Conservation (phyloP, 2,797 vertebrate species). For the Sebastes iracundus region DNA sequence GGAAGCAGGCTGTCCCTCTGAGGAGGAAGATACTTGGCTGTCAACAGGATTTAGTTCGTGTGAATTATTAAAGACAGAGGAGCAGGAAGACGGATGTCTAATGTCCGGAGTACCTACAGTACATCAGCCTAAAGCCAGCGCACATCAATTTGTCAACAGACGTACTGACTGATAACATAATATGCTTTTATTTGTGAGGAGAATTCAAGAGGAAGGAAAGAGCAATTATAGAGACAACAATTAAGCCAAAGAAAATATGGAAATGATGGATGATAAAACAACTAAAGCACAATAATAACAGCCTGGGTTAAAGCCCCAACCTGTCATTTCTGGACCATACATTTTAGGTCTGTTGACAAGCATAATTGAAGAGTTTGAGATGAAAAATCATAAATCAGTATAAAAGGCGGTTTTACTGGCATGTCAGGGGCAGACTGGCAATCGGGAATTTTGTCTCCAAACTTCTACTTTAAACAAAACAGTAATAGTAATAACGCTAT, state of each 20-base stretch:
- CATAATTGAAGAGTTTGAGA: neutral
- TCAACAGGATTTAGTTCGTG: conserved; percentile 41
- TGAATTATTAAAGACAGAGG: conserved; percentile 45
- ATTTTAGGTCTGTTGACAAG: neutral
- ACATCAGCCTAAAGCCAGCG: conserved; percentile 13
- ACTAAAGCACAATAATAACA: neutral
- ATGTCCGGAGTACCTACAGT: neutral
- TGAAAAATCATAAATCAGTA: neutral
- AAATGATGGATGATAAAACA: neutral
- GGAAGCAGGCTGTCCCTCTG: neutral
- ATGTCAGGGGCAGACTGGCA: neutral
- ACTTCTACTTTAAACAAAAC: too few species aligned
- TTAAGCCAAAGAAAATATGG: neutral
- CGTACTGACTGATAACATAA: neutral
- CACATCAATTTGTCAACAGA: neutral
- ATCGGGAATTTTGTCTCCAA: too few species aligned
- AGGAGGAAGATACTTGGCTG: conserved; percentile 12
- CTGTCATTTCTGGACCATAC: neutral
- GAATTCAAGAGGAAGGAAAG: neutral
- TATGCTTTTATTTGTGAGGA: neutral
- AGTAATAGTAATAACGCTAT: too few species aligned
- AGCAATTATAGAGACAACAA: neutral
- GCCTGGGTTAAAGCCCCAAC: neutral
- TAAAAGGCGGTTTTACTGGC: neutral
- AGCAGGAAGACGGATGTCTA: conserved; percentile 29